Percentiles rank a stretch among this genome's conserved stretches.
Evolutionary conservation across 2,888 invertebrate genomes (phyloP).

Genomic region (Melanotus villosus): DNA sequence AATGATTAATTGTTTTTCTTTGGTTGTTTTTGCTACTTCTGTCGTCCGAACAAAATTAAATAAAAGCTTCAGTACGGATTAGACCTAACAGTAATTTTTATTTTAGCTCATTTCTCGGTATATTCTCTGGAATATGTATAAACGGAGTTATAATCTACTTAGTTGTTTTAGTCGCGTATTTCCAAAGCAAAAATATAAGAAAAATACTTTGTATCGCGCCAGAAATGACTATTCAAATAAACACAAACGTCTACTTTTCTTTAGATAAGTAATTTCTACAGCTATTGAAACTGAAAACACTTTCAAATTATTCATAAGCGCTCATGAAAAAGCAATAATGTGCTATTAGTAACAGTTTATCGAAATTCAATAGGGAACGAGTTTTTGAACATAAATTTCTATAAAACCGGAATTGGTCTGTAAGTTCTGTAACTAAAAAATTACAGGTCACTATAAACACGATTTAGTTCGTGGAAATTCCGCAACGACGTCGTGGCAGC

Average conservation of each 20-base stretch:
- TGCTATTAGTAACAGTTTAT: slow-evolving; percentile 16
- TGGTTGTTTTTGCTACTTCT: slow-evolving; percentile 28
- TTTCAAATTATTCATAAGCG: slow-evolving; percentile 20
- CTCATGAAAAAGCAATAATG: slow-evolving; percentile 12
- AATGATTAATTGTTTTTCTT: slow-evolving; percentile 40
- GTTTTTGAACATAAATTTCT: background rate
- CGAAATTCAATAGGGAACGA: slow-evolving; percentile 22
- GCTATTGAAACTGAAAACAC: background rate
- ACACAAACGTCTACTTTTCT: background rate
- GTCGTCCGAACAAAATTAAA: slow-evolving; percentile 27
- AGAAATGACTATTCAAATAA: too few relatives aligned
- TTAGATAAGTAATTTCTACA: background rate
- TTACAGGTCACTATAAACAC: background rate
- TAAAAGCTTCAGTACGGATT: slow-evolving; percentile 22
- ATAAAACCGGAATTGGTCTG: background rate
- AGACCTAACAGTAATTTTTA: slow-evolving; percentile 17
- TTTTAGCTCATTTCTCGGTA: background rate
- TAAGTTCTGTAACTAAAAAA: background rate
- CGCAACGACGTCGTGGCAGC: background rate
- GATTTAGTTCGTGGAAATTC: background rate
- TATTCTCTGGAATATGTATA: background rate
- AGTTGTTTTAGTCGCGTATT: too few relatives aligned
- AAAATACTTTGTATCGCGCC: too few relatives aligned
- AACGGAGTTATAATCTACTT: background rate
- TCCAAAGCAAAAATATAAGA: too few relatives aligned